Evolutionary conservation across 1,140 invertebrate genomes (phyloP).

Genomic region (Linepithema humile): DNA sequence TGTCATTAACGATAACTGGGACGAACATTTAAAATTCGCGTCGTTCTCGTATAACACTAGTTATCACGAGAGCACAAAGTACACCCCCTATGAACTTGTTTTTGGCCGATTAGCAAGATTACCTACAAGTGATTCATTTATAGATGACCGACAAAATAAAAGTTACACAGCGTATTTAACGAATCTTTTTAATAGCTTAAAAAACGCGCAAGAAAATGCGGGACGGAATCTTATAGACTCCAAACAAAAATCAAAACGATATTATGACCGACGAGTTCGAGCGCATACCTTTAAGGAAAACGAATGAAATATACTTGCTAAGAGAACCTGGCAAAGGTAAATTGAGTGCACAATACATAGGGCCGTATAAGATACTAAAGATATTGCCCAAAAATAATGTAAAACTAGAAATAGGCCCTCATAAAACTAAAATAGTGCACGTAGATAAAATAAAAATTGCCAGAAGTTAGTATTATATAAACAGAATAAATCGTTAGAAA

Average conservation of each 20-base stretch:
- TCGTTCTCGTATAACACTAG: conserved; percentile 49
- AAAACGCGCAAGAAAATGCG: background rate
- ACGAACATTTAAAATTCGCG: conserved; percentile 25
- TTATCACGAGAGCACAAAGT: conserved; percentile 55
- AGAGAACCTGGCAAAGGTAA: conserved; percentile 19
- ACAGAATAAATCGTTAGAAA: too few relatives aligned
- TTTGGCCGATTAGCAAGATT: background rate
- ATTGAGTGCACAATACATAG: conserved; percentile 8
- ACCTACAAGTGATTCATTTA: background rate
- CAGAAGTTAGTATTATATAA: too few relatives aligned
- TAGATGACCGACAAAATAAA: background rate
- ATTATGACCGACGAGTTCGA: conserved; percentile 36
- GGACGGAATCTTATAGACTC: background rate
- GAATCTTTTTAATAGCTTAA: background rate
- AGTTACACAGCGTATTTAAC: background rate
- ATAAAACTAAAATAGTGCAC: background rate
- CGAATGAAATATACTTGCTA: background rate
- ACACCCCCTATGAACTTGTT: background rate
- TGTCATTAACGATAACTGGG: background rate
- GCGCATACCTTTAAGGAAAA: background rate
- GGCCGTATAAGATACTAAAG: background rate
- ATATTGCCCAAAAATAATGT: background rate
- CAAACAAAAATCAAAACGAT: conserved; percentile 32
- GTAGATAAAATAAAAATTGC: background rate
- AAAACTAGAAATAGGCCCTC: background rate